phyloP scores from a whole-genome alignment of 2,888 invertebrate genomes.

The Cryptocephalus moraei region DNA sequence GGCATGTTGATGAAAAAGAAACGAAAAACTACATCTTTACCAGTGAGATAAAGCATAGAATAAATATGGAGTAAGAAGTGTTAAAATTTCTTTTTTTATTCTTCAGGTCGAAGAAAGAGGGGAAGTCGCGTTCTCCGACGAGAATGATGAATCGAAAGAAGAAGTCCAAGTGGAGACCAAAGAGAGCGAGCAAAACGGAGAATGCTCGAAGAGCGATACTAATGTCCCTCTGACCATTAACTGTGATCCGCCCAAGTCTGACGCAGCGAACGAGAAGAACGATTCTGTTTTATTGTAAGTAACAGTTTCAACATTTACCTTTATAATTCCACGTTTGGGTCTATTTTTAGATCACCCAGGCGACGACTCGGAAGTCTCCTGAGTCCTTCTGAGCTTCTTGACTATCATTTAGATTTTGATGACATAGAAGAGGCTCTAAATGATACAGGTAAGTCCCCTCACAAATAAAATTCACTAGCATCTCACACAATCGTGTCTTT shows the following conservation, averaged over 20 bases:
- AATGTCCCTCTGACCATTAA: slow-evolving; percentile 21
- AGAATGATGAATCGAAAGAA: slow-evolving; percentile 28
- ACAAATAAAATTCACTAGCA: background rate
- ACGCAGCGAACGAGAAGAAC: no score
- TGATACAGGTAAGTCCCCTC: slow-evolving; percentile 25
- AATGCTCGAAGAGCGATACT: no score
- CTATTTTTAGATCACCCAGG: slow-evolving; percentile 20
- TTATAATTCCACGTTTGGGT: background rate
- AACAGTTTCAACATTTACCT: no score
- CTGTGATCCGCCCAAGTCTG: slow-evolving; percentile 22
- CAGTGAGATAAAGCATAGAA: background rate
- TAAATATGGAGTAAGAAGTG: background rate
- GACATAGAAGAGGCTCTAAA: slow-evolving; percentile 34
- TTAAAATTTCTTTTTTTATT: background rate
- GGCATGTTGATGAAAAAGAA: slow-evolving; percentile 42
- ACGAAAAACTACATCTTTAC: slow-evolving; percentile 1
- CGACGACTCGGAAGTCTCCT: slow-evolving; percentile 29
- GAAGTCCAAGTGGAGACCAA: slow-evolving; percentile 18
- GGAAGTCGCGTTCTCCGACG: slow-evolving; percentile 11
- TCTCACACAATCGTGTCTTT: no score
- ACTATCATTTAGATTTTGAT: slow-evolving; percentile 33
- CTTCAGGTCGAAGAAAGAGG: slow-evolving; percentile 11
- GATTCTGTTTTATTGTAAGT: no score
- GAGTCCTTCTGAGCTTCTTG: slow-evolving; percentile 34
- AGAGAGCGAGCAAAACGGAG: background rate